Conservation (phyloP, 2,113 vertebrate species). For the Tupaia tana region DNA sequence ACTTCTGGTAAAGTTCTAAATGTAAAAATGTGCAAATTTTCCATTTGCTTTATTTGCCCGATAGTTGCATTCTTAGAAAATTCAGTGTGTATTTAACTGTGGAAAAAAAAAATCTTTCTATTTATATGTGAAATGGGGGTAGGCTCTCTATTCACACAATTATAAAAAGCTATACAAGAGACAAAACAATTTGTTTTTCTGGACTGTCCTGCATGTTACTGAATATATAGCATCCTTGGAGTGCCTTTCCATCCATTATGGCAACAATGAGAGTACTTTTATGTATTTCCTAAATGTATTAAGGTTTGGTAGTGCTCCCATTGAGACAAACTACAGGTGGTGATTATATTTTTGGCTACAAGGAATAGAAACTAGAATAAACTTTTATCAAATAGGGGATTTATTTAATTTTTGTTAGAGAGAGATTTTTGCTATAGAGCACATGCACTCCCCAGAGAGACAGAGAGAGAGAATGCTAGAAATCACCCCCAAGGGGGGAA, state of each 20-base stretch:
- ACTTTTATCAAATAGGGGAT: neutral
- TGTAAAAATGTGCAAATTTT: neutral
- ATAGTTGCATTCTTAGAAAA: neutral
- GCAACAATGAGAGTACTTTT: neutral
- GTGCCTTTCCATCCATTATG: neutral
- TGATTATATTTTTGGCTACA: neutral
- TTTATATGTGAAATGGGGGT: neutral
- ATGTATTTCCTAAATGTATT: neutral
- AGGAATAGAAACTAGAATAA: neutral
- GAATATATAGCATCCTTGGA: neutral
- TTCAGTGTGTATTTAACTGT: neutral
- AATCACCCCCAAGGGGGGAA: too few species aligned
- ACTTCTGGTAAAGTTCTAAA: neutral
- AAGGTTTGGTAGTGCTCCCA: neutral
- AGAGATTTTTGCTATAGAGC: too few species aligned
- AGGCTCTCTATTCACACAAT: neutral
- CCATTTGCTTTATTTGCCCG: constrained; percentile 15
- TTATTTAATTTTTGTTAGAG: too few species aligned
- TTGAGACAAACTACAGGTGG: neutral
- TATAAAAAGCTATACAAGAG: neutral
- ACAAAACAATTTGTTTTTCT: neutral
- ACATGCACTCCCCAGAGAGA: too few species aligned
- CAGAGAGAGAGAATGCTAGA: too few species aligned
- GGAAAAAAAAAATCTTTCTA: neutral
- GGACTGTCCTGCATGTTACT: neutral